Evolutionary conservation across 2,113 vertebrate species (phyloP).

Genomic region (Axis porcinus): DNA sequence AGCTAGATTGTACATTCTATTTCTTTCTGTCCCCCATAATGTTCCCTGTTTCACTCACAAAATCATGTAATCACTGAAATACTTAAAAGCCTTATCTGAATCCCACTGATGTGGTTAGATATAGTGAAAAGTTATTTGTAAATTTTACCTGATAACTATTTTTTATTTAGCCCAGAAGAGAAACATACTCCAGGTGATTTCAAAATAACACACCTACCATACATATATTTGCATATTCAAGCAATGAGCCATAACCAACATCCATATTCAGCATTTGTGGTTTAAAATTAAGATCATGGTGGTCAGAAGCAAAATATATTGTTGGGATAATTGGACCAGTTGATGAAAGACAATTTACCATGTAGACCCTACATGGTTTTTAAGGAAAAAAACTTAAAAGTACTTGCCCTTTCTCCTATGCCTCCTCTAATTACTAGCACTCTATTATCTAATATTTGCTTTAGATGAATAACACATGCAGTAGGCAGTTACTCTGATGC

Average conservation of each 20-base stretch:
- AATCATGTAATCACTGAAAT: background rate
- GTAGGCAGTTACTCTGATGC: background rate
- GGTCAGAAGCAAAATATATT: background rate
- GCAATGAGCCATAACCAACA: background rate
- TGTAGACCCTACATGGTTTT: background rate
- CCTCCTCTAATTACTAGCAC: background rate
- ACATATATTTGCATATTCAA: background rate
- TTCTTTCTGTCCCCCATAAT: background rate
- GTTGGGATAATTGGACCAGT: background rate
- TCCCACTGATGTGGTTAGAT: background rate
- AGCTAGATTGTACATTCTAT: background rate
- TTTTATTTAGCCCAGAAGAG: slow-evolving; percentile 23
- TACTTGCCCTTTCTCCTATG: background rate
- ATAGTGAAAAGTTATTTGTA: background rate
- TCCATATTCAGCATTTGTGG: background rate
- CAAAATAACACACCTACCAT: background rate
- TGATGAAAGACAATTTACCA: background rate
- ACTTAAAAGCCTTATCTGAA: background rate
- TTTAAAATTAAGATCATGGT: slow-evolving; percentile 23
- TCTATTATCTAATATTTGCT: background rate
- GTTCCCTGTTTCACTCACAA: background rate
- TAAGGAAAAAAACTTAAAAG: background rate
- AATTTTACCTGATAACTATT: background rate
- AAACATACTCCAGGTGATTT: slow-evolving; percentile 6
- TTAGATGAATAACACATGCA: background rate